Base-by-base conservation (phyloP, 2,797 vertebrate species). In the Chelon auratus region DNA sequence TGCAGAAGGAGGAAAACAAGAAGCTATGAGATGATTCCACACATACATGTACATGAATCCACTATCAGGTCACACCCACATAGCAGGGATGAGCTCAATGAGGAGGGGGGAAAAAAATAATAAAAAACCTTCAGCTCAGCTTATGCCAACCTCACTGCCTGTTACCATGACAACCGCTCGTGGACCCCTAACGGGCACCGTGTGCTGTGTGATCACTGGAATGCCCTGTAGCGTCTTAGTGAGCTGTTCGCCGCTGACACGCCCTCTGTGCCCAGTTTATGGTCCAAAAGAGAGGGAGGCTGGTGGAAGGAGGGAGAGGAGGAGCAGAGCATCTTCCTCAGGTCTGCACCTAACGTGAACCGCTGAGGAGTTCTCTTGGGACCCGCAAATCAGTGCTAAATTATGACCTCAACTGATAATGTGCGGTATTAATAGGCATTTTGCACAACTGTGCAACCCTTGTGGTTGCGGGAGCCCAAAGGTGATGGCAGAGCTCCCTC, bases 151-250 rank as follows among this genome's bases (percentile, higher is more conserved):
- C 75, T 81, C 75, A 82, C 69, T 72, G 81, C 83, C 61, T 81
- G 91, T 92, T 91, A 62, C 91, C 75, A 90, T 90, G 87, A 84
- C 89, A 88, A 91, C 89, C 0, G 0, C 66, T 76, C 75, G 17
- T 0, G 47, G 72, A 77, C 78, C 75, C 77, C 81, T 77, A 83
- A 80, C 13, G 51, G 85, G 77, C 69, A 60, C 57, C 51, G 57
- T 47, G 30, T 57, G 43, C 59, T 15, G 39, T 71, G 11, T 56
- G 0, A 30, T 78, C 47, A 40, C 1, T 30, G 18, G 43, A 57
- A 22, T 64, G 67, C 70, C 84, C 81, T 68, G 63, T 68, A 63
- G 56, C 37, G 54, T 63, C 36, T 57, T 33, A 2, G 11, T 68
- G 47, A 70, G 40, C 47, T n/a, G 47, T 33, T 66, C 70, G 40